Percentiles rank a stretch among this genome's conserved stretches.
These are phyloP conservation scores for Anagyrus pseudococci DNA, from an alignment of 2,888 invertebrate species.

Conservation along the genomic window DNA sequence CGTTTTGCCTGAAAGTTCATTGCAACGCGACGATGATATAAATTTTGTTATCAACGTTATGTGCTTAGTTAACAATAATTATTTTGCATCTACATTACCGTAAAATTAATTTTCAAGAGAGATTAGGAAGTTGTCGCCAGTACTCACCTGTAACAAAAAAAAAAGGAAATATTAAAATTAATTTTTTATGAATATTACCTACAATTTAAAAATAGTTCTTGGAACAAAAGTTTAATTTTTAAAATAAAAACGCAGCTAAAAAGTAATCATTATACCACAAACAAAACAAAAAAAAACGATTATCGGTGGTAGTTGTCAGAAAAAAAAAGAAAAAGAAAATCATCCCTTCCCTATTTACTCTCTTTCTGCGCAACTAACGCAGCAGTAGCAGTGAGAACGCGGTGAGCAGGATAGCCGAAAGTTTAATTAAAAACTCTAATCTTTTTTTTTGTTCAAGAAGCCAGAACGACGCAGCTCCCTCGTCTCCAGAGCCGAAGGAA, in stretches of 20 bases:
- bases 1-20: too few relatives aligned
- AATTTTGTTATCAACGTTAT: too few relatives aligned
- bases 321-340: too few relatives aligned
- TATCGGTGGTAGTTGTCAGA: not conserved
- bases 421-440: constrained; percentile 26
- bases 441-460: constrained; percentile 18
- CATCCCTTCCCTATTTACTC: too few relatives aligned
- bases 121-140: too few relatives aligned
- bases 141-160: constrained; percentile 29
- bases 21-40: too few relatives aligned
- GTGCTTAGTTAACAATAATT: too few relatives aligned
- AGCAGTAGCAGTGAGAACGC: not conserved
- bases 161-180: constrained; percentile 1
- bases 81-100: too few relatives aligned
- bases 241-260: too few relatives aligned
- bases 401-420: not conserved
- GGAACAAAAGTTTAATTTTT: too few relatives aligned
- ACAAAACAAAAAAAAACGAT: constrained; percentile 1
- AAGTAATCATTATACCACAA: not conserved
- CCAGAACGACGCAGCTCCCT: constrained; percentile 9
- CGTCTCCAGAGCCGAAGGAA: constrained; percentile 16
- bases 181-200: not conserved
- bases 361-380: not conserved
- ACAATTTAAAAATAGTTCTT: not conserved
- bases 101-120: too few relatives aligned